Base-by-base conservation (phyloP, 2,888 invertebrate species). In the Noctua pronuba region DNA sequence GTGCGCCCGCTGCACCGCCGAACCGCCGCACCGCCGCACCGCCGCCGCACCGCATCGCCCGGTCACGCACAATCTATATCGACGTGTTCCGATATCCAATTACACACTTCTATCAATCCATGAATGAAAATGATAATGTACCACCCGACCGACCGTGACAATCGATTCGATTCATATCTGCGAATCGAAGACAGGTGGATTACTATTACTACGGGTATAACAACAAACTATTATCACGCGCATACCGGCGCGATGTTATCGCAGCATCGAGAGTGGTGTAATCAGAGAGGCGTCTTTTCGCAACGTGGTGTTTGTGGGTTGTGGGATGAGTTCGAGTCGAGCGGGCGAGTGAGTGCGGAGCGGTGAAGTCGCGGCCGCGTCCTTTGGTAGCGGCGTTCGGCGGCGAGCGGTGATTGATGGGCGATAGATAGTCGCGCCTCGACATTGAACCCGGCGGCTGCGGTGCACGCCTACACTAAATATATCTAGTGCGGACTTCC, bases 401-500 rank as follows among this genome's bases (percentile, higher is more conserved):
- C 83, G 83, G 78, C 83, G 86, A 80, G 78, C 89, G 87, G 84
- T 96, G 96, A 96, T 96, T 96, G 96, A 96, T 96, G 95, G 94
- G 88, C 96, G 94, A 96, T 96, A 95, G 96, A 96, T 95, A 91
- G 92, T 89, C 89, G 90, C 93, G 93, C 88, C 91, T 92, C 95
- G 96, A 96, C 96, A 96, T 96, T 96, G 96, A 96, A 96, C 96
- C 94, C 96, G 94, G 90, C 88, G 86, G 85, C 85, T 88, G 85
- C 67, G 86, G 67, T 91, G 92, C 92, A 90, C 90, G 90, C 92
- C 90, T 87, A 90, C 93, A 91, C 91, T 94, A 94, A 94, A 95
- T 94, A 95, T 94, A 95, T 95, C 95, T 95, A 94, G 91, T 92
- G 92, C 94, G 95, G 94, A 95, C 96, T 95, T 96, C 96, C 96